Conservation (phyloP, 2,797 vertebrate species). For the Babyrousa celebensis region DNA sequence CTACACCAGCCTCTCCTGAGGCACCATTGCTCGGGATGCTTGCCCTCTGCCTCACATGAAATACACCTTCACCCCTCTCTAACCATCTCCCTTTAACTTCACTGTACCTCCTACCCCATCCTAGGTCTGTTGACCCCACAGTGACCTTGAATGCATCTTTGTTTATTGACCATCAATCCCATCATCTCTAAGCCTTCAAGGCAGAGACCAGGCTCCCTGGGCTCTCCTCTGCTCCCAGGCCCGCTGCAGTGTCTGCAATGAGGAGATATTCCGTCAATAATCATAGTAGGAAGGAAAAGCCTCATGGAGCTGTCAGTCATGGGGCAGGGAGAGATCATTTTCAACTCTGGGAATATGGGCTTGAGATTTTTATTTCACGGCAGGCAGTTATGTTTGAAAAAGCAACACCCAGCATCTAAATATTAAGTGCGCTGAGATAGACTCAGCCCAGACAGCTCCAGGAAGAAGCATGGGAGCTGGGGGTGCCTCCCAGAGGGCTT, state of each 20-base stretch:
- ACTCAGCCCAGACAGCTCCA: background rate
- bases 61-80: background rate
- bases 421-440: background rate
- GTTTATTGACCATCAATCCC: background rate
- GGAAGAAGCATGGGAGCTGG: background rate
- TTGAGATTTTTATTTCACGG: background rate
- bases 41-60: background rate
- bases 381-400: background rate
- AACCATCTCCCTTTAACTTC: background rate
- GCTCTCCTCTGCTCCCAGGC: background rate
- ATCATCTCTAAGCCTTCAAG: background rate
- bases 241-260: background rate
- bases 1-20: accelerated
- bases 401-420: background rate
- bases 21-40: too few species aligned
- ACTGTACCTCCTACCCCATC: too few species aligned
- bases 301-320: background rate
- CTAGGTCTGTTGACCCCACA: background rate
- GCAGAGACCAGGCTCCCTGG: background rate
- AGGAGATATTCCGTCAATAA: too few species aligned
- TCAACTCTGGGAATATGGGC: background rate
- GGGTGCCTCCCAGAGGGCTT: background rate
- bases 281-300: background rate
- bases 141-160: background rate
- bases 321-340: background rate